Base-by-base conservation (phyloP, 2,888 invertebrate species). In the Drosophila limbata region DNA sequence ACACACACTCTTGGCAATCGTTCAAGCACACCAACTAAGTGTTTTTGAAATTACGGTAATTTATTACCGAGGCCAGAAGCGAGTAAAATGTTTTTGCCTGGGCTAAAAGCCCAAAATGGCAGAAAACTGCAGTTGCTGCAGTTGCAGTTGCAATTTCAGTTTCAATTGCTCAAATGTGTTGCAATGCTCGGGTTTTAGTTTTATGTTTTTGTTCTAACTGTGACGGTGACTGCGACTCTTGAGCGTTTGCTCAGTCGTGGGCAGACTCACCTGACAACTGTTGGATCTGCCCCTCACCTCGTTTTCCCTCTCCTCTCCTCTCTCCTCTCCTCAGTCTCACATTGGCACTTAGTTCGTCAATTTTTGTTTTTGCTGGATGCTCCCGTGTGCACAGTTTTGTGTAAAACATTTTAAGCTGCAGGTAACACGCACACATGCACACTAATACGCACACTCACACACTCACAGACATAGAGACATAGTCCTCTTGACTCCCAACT, bases 21-120 rank as follows among this genome's bases (percentile, higher is more conserved):
- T 60, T 74, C 74, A 77, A 61, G 61, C 66, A 83, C 63, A 63
- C 57, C 31, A 56, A 64, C 84, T 81, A 88, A 87, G 84, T 84
- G 84, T 79, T 84, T 87, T 79, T 67, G 68, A 87, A 85, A 85
- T 85, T 87, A 84, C 85, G 62, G 87, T 88, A 88, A 85, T 88
- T 88, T 88, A 87, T 88, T 72, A 87, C 67, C 67, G 45, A 48
- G 55, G 13, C 56, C 62, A 55, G 52, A 56, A 61, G 63, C 71
- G 61, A 75, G 75, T 64, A 57, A 77, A 79, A 69, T 74, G 64
- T 72, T 78, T 65, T 69, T 72, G 47, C 65, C 65, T 42, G 31
- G 31, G 33, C 45, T 45, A 45, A 35, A 42, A 42, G 42, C 52
- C 37, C 50, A 50, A 44, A 48, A 39, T 53, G 40, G 17, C 51